A percentile compares a stretch with the other conserved stretches of the same genome.
Conservation (phyloP, 2,797 vertebrate genomes). For the Eulemur mongoz region DNA sequence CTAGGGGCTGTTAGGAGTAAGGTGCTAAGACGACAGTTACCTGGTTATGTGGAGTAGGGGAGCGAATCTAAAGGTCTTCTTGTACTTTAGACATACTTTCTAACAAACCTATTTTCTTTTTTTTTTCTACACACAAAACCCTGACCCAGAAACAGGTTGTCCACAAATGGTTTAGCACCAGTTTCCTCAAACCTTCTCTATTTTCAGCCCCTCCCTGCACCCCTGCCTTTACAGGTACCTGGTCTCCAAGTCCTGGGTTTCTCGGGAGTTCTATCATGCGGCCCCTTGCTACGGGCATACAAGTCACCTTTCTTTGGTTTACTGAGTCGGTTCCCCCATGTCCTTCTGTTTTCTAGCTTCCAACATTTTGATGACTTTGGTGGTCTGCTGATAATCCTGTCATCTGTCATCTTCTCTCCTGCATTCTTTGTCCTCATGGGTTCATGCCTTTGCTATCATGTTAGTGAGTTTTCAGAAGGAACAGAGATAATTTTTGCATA, state of each 20-base stretch:
- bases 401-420: not conserved
- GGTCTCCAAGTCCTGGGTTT: not conserved
- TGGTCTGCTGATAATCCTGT: not conserved
- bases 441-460: not conserved
- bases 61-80: not conserved
- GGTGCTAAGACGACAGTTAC: not conserved
- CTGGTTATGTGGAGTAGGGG: not conserved
- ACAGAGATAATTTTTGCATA: not conserved
- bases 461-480: conserved; percentile 38
- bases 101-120: not conserved
- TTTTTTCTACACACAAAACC: not conserved
- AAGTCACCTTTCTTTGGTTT: not conserved
- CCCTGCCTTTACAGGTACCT: not conserved
- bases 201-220: not conserved
- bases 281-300: not conserved
- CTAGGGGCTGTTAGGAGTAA: not conserved
- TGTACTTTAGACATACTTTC: not conserved
- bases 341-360: conserved; percentile 8
- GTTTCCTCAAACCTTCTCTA: not conserved
- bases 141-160: not conserved
- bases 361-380: not conserved
- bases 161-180: not conserved
- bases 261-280: not conserved
- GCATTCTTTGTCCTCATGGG: not conserved
- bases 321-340: not conserved